Conservation (phyloP, 2,888 invertebrate genomes). For the Drosophila prostipennis region DNA sequence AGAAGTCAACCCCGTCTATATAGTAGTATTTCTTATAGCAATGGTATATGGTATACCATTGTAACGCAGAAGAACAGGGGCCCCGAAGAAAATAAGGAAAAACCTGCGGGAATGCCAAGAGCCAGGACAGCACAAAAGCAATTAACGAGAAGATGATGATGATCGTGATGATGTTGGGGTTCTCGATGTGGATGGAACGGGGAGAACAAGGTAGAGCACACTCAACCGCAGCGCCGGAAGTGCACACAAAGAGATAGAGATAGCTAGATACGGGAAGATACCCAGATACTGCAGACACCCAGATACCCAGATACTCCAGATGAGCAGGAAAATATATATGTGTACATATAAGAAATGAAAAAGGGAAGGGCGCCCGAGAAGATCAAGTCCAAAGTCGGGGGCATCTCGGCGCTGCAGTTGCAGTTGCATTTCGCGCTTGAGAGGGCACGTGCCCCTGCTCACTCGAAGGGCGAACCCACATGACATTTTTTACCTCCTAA, state of each 20-base stretch:
- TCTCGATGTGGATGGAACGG: constrained; percentile 11
- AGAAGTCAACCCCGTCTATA: constrained; percentile 28
- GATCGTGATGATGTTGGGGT: constrained; percentile 15
- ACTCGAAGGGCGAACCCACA: constrained; percentile 66
- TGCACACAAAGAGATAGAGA: constrained; percentile 46
- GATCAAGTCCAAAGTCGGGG: constrained; percentile 45
- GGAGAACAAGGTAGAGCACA: constrained; percentile 24
- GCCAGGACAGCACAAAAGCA: constrained; percentile 51
- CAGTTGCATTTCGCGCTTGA: constrained; percentile 77
- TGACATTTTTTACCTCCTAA: constrained; percentile 58
- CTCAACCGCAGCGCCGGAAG: constrained; percentile 73
- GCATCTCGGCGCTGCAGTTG: constrained; percentile 38
- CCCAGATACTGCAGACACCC: constrained; percentile 4
- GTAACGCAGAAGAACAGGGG: constrained; percentile 40
- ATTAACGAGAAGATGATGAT: constrained; percentile 59
- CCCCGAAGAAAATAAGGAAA: constrained; percentile 58
- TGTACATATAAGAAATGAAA: neutral
- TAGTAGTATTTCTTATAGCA: neutral
- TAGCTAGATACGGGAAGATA: constrained; percentile 34
- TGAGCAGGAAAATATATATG: constrained; percentile 2
- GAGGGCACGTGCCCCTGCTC: constrained; percentile 75
- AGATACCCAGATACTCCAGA: constrained; percentile 28
- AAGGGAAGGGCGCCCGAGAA: constrained; percentile 27
- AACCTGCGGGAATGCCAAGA: constrained; percentile 56
- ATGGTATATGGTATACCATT: constrained; percentile 10